Evolutionary conservation across 1,140 invertebrate species (phyloP), one percentile per base, ranked within the genome.

Genomic region (Monochamus saltuarius): DNA sequence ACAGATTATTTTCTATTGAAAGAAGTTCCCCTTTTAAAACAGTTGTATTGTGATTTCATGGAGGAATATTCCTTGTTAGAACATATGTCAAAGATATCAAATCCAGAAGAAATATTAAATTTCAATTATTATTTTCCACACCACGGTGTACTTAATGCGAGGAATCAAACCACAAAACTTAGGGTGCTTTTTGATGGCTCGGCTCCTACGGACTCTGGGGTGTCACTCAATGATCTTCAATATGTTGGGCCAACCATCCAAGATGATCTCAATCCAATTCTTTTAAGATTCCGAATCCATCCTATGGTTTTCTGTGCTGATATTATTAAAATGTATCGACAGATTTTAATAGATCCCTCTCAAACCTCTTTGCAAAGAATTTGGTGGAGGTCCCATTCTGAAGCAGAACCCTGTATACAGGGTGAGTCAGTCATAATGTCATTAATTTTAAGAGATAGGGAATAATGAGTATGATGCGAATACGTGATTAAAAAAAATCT

Each of bases 241-340:
- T 29, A 6, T 6, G 22, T 29, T 6, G 22, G 22, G 6, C 36
- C 36, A 29, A 39, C 11, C 6, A 55, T 29, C 2, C 8, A 29
- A 43, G 16, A 11, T 19, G 14, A 38, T 9, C 2, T n/a, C 4
- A 4, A 4, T 9, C 4, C 22, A 9, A 55, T 13, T n/a, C 40
- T 45, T n/a, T 3, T 10, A 7, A 52, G 59, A 46, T 77, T 77
- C 59, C 35, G 73, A 47, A 61, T 17, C 37, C 34, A 43, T 36
- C 3, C 37, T 4, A 3, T 10, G 16, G 16, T 39, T 2, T 3
- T 35, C 6, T n/a, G n/a, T n/a, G 49, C 19, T 16, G 51, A 14
- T 4, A 54, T 36, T 22, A 35, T 16, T 4, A 54, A 54, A 11
- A 39, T 16, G 9, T 9, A 14, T 2, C 38, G 8, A 10, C 16